Conservation (phyloP, 2,888 invertebrate genomes). For the Tolmerus cingulatus region DNA sequence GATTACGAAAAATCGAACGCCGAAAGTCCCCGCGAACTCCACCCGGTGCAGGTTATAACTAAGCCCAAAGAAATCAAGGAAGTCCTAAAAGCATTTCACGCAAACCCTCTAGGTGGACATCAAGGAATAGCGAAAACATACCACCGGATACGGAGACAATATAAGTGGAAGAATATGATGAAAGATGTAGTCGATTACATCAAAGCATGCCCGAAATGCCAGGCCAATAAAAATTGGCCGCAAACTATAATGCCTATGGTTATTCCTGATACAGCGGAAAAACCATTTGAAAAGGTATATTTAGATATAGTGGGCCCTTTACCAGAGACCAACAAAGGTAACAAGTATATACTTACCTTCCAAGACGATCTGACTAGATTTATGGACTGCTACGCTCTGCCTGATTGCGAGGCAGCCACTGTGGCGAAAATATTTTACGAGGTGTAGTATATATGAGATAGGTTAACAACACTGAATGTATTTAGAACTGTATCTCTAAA, state of each 20-base stretch:
- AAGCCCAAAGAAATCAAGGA: background rate
- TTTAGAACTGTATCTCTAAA: no score
- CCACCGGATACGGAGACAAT: background rate
- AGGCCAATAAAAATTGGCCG: no score
- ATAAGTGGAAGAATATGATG: background rate
- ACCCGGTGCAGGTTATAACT: background rate
- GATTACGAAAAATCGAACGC: background rate
- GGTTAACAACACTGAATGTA: no score
- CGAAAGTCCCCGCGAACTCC: background rate
- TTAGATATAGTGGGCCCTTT: background rate
- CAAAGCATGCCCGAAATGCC: background rate
- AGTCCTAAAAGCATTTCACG: background rate
- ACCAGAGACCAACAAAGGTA: background rate
- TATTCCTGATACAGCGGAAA: background rate
- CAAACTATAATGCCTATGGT: background rate
- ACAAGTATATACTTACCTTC: background rate
- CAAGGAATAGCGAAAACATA: background rate
- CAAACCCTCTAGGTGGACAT: background rate
- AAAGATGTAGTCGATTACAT: background rate
- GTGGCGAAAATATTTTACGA: background rate
- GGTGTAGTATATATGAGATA: no score
- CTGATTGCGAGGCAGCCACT: background rate
- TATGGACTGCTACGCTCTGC: background rate
- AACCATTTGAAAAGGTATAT: background rate
- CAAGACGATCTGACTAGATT: background rate